Conservation (phyloP, 2,797 vertebrate genomes). For the Sebastes vulpes region DNA sequence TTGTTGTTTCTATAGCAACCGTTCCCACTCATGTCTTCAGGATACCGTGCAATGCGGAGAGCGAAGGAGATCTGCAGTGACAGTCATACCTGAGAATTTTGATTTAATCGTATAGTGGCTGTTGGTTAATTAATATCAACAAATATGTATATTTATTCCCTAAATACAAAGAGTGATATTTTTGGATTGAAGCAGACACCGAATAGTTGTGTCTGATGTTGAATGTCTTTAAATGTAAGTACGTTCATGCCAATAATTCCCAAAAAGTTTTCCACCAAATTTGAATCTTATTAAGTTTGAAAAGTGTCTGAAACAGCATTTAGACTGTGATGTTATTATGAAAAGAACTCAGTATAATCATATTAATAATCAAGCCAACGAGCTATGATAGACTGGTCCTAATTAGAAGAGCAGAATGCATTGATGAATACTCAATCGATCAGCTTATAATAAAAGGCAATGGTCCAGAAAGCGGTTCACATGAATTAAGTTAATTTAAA, state of each 20-base stretch:
- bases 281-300: background rate
- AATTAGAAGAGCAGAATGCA: background rate
- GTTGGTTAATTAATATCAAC: constrained; percentile 6
- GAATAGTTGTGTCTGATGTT: background rate
- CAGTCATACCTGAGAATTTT: constrained; percentile 45
- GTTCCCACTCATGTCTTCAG: constrained; percentile 75
- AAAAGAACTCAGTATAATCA: background rate
- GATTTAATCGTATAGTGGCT: constrained; percentile 24
- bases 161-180: background rate
- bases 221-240: background rate
- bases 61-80: constrained; percentile 42
- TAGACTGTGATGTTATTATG: background rate
- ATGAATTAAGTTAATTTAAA: background rate
- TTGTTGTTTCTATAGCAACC: constrained; percentile 87
- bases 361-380: background rate
- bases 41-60: constrained; percentile 61
- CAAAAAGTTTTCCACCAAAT: background rate
- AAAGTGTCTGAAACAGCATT: background rate
- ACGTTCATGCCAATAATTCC: background rate
- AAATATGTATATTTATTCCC: background rate
- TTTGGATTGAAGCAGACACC: background rate
- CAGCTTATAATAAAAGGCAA: background rate
- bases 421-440: background rate
- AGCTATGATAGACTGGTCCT: background rate
- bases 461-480: background rate